Base-by-base conservation (phyloP, 2,113 vertebrate genomes). In the Brachyistius frenatus region DNA sequence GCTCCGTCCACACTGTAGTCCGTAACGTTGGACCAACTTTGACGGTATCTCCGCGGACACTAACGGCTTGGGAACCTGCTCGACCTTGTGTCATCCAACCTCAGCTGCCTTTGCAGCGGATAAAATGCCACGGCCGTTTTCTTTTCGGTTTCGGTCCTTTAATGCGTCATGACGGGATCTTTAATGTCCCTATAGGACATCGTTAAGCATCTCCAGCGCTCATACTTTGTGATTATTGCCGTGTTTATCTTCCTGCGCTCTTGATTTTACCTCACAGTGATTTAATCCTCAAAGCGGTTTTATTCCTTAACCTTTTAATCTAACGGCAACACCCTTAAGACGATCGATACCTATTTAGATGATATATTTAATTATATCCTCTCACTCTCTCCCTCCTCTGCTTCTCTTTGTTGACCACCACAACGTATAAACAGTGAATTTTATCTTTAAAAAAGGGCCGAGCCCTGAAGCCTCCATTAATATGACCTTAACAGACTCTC, bases 271-370 rank as follows among this genome's bases (percentile, higher is more conserved):
- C 86, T 93, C 83, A 64, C 72, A 86, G 83, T 90, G 86, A 91
- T 93, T 92, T 92, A 91, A 93, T 93, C 86, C 88, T 81, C 78
- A 81, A 77, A 91, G 83, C 73, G 4, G 46, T 85, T 92, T 93
- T 88, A 88, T 88, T 87, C 82, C 81, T 85, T 91, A 89, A 92
- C 88, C 90, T 93, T 93, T 93, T 91, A 92, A 93, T 94, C 92
- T 82, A 81, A 87, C 61, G 37, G 72, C 73, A 88, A 86, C 84
- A 88, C 78, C 77, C 86, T 86, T 83, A 90, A 90, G 81, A 81
- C 65, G 67, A 93, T 94, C 91, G 78, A 93, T 94, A 88, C 66
- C 87, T 88, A 92, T 93, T 93, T 90, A 84, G 88, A 88, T 88
- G 74, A 91, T 90, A 83, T 87, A 90, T 89, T 87, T 88, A 88